phyloP scores from a whole-genome alignment of 30 jellyfish, hydroid and myxozoan genomes.

The Turritopsis dohrnii region DNA sequence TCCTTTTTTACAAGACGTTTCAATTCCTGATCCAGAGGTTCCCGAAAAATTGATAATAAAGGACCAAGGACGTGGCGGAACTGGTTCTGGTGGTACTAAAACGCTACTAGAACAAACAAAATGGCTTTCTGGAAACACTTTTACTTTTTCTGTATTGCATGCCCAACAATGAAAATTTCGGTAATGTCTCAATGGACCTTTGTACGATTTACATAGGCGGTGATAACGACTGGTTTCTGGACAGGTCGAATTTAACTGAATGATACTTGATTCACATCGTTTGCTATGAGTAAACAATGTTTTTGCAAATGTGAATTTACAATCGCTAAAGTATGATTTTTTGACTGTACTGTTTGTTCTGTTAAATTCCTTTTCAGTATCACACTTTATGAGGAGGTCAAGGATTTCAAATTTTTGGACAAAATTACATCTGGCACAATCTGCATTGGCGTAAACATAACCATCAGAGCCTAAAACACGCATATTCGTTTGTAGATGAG shows the following conservation, averaged over 20 bases:
- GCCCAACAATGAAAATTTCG: constrained; percentile 10
- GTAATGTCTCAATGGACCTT: not conserved
- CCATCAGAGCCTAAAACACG: constrained; percentile 16
- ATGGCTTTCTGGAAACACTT: not conserved
- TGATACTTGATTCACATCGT: not conserved
- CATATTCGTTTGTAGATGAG: not conserved
- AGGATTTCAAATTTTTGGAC: not conserved
- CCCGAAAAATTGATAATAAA: not conserved
- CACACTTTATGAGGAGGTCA: not conserved
- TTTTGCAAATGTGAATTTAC: not conserved
- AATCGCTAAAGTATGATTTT: not conserved
- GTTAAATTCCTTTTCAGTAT: not conserved
- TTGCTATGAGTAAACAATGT: not conserved
- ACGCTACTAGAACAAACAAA: not conserved
- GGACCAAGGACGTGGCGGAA: not conserved
- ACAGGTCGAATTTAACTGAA: not conserved
- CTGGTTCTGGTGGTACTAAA: not conserved
- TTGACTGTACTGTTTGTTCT: not conserved
- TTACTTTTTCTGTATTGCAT: not conserved
- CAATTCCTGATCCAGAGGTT: not conserved
- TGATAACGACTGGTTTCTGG: not conserved
- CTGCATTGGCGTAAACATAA: not conserved
- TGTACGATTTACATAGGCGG: not conserved
- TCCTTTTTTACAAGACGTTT: not conserved
- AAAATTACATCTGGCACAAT: constrained; percentile 25